Evolutionary conservation across 2,888 invertebrate species (phyloP).

Genomic region (Eupeodes luniger): DNA sequence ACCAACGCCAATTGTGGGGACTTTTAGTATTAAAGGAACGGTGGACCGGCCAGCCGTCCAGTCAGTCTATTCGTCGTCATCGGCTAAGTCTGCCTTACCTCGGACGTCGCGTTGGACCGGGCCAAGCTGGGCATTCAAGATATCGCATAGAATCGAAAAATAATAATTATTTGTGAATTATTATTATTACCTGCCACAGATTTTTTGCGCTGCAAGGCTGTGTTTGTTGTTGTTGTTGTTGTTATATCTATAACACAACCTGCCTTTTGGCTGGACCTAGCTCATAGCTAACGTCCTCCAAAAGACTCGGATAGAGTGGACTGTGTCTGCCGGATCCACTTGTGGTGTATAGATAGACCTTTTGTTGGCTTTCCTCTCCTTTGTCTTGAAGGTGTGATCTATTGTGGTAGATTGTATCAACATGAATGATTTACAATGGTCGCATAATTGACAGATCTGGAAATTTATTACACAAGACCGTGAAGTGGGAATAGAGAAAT

Average conservation of each 20-base stretch:
- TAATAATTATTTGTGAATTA: conserved; percentile 73
- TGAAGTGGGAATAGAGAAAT: conserved; percentile 54
- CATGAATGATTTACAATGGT: conserved; percentile 78
- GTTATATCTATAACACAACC: conserved; percentile 52
- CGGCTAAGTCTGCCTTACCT: no score
- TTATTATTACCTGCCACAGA: conserved; percentile 71
- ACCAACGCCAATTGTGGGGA: neutral
- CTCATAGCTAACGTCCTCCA: neutral
- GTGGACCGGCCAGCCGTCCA: neutral
- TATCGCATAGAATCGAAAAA: conserved; percentile 62
- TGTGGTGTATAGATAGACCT: conserved; percentile 35
- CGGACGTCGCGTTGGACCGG: no score
- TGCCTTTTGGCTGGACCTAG: conserved; percentile 27
- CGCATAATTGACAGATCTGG: conserved; percentile 78
- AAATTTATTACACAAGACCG: conserved; percentile 76
- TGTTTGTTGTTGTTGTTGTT: conserved; percentile 21
- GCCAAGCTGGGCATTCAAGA: conserved; percentile 29
- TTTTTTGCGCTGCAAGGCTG: conserved; percentile 48
- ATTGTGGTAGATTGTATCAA: conserved; percentile 77
- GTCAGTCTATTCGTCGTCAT: neutral
- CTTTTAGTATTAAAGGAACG: neutral
- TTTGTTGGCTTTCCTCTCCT: conserved; percentile 51
- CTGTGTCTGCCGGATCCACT: conserved; percentile 46
- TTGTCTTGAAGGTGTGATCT: conserved; percentile 76
- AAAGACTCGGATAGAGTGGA: conserved; percentile 8